phyloP scores from a whole-genome alignment of 2,797 vertebrate species.

The Sphenodon punctatus region DNA sequence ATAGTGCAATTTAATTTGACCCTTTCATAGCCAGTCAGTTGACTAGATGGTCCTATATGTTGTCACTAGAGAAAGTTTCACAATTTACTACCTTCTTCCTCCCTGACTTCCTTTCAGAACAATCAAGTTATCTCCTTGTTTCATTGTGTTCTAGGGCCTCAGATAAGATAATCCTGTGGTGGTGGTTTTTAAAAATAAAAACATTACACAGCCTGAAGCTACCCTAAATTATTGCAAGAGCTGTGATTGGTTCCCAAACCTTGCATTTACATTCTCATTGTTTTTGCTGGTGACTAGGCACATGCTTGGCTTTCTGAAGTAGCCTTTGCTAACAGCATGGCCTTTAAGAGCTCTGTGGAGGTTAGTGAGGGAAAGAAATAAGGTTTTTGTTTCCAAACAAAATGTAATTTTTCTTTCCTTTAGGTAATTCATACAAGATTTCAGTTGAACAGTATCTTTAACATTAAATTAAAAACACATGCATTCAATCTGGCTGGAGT shows the following conservation, averaged over 20 bases:
- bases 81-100: not conserved
- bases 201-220: no score
- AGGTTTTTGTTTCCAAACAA: not conserved
- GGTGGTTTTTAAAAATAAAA: no score
- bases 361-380: not conserved
- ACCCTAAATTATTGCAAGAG: no score
- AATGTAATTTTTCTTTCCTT: not conserved
- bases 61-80: not conserved
- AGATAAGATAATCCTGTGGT: no score
- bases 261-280: not conserved
- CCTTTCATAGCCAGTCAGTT: not conserved
- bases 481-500: not conserved
- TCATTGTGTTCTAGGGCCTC: not conserved
- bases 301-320: not conserved
- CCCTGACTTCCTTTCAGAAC: not conserved
- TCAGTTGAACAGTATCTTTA: not conserved
- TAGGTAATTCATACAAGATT: not conserved
- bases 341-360: not conserved
- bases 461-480: not conserved
- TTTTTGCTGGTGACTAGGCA: not conserved
- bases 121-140: not conserved
- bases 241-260: not conserved
- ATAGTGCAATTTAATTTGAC: not conserved
- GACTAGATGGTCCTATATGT: not conserved
- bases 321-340: not conserved